These are phyloP conservation scores for Gallinago jamesoni DNA, from an alignment of 2,113 vertebrate genomes.

Conservation along the genomic window DNA sequence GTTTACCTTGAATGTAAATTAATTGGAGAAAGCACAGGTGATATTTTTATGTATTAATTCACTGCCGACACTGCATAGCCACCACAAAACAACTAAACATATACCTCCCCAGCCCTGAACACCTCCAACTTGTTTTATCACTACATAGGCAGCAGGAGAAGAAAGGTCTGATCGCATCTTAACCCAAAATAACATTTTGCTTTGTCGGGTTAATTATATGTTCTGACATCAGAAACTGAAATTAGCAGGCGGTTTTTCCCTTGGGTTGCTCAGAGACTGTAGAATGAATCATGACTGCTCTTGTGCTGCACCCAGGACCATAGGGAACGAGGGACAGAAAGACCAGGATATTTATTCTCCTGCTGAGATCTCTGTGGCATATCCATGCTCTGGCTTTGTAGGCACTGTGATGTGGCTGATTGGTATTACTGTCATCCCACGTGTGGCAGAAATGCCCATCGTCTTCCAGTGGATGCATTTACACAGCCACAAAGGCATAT, in stretches of 20 bases:
- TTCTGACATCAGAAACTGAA: conserved; percentile 39
- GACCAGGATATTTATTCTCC: neutral
- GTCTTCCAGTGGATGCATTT: neutral
- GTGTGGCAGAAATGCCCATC: neutral
- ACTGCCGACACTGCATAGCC: neutral
- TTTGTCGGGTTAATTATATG: neutral
- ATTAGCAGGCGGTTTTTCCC: conserved; percentile 36
- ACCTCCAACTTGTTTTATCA: neutral
- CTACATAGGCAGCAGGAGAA: neutral
- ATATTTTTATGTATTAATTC: neutral
- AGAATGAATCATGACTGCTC: neutral
- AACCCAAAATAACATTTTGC: neutral
- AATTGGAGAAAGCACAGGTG: neutral
- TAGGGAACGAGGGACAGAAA: neutral
- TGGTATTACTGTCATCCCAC: neutral
- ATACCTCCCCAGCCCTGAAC: neutral
- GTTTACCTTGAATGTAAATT: neutral
- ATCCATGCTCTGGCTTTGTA: neutral
- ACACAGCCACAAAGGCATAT: neutral
- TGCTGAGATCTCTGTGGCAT: neutral
- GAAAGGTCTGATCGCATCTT: neutral
- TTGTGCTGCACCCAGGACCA: neutral
- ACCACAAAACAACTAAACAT: neutral
- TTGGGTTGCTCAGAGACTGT: neutral
- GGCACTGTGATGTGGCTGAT: neutral